These are phyloP conservation scores for Drosophila macrospina DNA, from an alignment of 2,888 invertebrate genomes.

Conservation along the genomic window DNA sequence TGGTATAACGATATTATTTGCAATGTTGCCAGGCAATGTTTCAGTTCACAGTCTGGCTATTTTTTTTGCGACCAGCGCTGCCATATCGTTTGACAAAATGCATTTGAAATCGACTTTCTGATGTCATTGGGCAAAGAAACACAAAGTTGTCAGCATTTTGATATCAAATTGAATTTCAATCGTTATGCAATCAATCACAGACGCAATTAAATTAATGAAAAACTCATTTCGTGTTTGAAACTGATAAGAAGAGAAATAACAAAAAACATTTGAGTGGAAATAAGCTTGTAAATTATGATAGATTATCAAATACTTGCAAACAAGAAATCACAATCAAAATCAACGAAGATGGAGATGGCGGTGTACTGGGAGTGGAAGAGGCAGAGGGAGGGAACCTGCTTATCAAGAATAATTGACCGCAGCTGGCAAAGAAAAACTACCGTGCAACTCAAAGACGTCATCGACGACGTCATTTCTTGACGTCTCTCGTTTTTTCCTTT, in stretches of 20 bases:
- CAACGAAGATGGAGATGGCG: background rate
- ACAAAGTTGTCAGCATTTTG: background rate
- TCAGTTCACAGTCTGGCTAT: background rate
- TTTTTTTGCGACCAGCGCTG: background rate
- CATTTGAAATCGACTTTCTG: background rate
- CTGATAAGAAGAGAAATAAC: slow-evolving; percentile 15
- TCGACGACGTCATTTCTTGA: slow-evolving; percentile 24
- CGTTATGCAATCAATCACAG: slow-evolving; percentile 50
- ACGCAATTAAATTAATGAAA: slow-evolving; percentile 52
- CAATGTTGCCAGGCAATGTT: background rate
- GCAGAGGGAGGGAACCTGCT: slow-evolving; percentile 1
- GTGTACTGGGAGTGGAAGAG: too few relatives aligned
- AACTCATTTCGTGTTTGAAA: slow-evolving; percentile 39
- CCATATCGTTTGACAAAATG: background rate
- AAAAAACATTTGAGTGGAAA: slow-evolving; percentile 11
- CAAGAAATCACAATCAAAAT: background rate
- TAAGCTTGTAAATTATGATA: slow-evolving; percentile 47
- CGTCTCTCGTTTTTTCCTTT: background rate
- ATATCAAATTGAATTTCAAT: slow-evolving; percentile 36
- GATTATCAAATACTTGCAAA: slow-evolving; percentile 33
- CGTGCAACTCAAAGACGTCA: slow-evolving; percentile 33
- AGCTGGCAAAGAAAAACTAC: slow-evolving; percentile 3
- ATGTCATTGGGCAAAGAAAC: background rate
- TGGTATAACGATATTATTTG: background rate
- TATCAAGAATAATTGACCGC: slow-evolving; percentile 28